Percentiles rank a stretch among this genome's conserved stretches.
phyloP scores from a whole-genome alignment of 2,113 vertebrate species.

The Panthera tigris region DNA sequence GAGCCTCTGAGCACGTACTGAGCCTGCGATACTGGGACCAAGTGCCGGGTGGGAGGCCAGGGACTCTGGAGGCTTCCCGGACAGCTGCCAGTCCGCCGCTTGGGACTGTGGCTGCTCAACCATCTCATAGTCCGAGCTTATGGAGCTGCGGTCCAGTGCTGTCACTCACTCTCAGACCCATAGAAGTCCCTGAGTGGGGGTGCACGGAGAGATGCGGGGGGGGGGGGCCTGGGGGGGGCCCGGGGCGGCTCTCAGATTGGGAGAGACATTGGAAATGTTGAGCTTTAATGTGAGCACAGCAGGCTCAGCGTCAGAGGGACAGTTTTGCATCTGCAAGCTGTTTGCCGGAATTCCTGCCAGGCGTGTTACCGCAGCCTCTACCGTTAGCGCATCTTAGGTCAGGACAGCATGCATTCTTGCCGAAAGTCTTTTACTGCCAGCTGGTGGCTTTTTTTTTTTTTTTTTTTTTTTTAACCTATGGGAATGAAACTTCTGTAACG shows the following conservation, averaged over 20 bases:
- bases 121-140: neutral
- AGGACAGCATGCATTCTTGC: neutral
- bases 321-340: neutral
- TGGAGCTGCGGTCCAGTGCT: neutral
- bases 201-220: rapidly evolving
- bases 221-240: no score
- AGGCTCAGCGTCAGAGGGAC: neutral
- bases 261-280: neutral
- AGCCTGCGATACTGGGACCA: neutral
- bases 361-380: neutral
- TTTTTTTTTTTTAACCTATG: neutral
- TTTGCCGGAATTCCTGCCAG: neutral
- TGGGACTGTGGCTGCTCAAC: neutral
- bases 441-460: neutral
- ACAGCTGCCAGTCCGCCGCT: neutral
- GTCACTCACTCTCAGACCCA: no score
- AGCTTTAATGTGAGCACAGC: neutral
- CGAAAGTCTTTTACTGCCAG: neutral
- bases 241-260: no score
- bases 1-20: neutral
- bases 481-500: neutral
- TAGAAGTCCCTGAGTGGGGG: neutral
- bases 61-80: rapidly evolving
- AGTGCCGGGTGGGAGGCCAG: neutral
- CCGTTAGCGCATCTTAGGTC: neutral